These are phyloP conservation scores for Hippopotamus amphibius DNA, from an alignment of 2,113 vertebrate species.

Conservation along the genomic window DNA sequence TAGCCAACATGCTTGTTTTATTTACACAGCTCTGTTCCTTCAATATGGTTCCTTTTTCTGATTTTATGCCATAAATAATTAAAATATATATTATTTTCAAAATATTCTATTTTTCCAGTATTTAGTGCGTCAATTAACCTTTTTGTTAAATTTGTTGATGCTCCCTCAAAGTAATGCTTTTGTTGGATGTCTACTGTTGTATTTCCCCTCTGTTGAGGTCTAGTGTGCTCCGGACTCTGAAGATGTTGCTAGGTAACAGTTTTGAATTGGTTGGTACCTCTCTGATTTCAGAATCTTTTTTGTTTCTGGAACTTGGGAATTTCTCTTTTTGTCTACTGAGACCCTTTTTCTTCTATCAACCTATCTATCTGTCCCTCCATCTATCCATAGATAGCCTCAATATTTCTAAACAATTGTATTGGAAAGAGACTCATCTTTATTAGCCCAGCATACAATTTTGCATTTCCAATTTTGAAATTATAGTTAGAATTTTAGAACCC, in stretches of 20 bases:
- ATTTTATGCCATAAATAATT: slow-evolving; percentile 10
- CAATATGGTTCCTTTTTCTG: neutral
- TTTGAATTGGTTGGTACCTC: neutral
- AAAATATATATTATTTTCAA: neutral
- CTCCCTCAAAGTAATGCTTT: neutral
- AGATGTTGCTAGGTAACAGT: neutral
- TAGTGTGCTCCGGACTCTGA: neutral
- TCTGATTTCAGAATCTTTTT: neutral
- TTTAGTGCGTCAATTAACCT: neutral
- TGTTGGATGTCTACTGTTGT: neutral
- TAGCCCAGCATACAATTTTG: neutral
- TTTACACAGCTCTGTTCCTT: neutral
- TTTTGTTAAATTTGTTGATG: neutral
- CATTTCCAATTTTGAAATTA: neutral
- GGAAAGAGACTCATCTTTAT: neutral
- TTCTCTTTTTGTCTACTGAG: neutral
- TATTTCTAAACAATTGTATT: neutral
- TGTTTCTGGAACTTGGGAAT: neutral
- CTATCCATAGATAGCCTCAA: neutral
- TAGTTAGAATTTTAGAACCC: neutral
- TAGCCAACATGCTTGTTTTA: neutral
- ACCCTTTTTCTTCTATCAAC: neutral
- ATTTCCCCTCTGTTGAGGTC: neutral
- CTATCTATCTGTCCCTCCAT: neutral
- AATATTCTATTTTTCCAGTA: neutral